Percentiles rank a stretch among this genome's conserved stretches.
These are phyloP conservation scores for Nemotelus pantherinus DNA, from an alignment of 2,888 invertebrate species.

Conservation along the genomic window DNA sequence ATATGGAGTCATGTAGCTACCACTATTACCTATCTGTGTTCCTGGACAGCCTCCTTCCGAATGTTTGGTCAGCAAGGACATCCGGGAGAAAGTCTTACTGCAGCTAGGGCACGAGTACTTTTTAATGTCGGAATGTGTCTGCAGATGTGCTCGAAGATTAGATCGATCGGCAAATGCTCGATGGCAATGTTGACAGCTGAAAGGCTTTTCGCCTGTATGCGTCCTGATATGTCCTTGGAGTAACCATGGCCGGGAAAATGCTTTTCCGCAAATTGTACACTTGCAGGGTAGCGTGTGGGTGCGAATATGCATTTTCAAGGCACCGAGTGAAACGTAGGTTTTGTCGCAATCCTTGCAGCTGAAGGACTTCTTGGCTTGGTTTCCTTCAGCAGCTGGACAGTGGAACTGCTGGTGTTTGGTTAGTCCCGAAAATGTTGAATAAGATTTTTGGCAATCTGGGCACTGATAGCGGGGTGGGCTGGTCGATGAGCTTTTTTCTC, in stretches of 20 bases:
- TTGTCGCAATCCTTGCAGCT: slow-evolving; percentile 97
- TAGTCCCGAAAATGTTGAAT: slow-evolving; percentile 96
- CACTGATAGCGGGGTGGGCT: slow-evolving; percentile 83
- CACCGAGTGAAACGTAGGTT: slow-evolving; percentile 93
- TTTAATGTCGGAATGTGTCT: slow-evolving; percentile 97
- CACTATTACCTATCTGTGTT: slow-evolving; percentile 49
- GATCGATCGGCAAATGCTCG: slow-evolving; percentile 97
- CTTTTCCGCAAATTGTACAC: slow-evolving; percentile 95
- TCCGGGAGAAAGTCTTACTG: slow-evolving; percentile 95
- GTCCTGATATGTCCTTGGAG: slow-evolving; percentile 97
- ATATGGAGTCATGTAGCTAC: slow-evolving; percentile 15
- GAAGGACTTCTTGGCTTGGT: slow-evolving; percentile 89
- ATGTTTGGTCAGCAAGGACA: slow-evolving; percentile 95
- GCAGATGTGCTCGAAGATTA: slow-evolving; percentile 94
- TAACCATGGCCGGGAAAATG: slow-evolving; percentile 96
- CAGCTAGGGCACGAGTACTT: slow-evolving; percentile 95
- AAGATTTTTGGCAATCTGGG: slow-evolving; percentile 92
- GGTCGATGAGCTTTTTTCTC: slow-evolving; percentile 57
- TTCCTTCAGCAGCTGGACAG: slow-evolving; percentile 86
- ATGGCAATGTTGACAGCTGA: slow-evolving; percentile 93
- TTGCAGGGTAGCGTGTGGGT: slow-evolving; percentile 98
- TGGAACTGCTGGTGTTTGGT: slow-evolving; percentile 97
- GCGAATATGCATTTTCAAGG: slow-evolving; percentile 98
- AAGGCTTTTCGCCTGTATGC: slow-evolving; percentile 98
- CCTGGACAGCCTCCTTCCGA: slow-evolving; percentile 87